Base-by-base conservation (phyloP, 2,888 invertebrate genomes). In the Platynereis dumerilii region DNA sequence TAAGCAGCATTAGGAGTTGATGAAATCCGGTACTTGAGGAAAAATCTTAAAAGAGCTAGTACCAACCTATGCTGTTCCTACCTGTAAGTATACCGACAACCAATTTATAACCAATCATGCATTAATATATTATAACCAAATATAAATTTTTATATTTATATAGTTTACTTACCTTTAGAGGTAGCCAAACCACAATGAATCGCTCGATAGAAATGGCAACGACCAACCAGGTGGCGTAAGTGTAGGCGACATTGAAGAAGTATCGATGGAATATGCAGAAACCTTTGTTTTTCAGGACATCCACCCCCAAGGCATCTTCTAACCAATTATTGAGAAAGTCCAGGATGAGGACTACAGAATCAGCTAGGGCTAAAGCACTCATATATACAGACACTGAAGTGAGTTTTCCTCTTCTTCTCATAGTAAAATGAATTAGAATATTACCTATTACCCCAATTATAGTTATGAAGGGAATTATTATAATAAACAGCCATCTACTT, bases 281-380 rank as follows among this genome's bases (percentile, higher is more conserved):
- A 10, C 28, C 26, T 10, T 26, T 5, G 42, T 39, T 42, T 29
- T 27, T 42, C 34, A 61, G 27, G 42, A 55, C 53, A 39, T 61
- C 42, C 17, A 62, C 24, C 15, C 56, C 17, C 12, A 57, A 24
- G 44, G 27, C 39, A 26, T 39, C 39, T 27, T 34, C 15, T 27
- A 66, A 39, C 62, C 62, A 66, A 45, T 66, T 66, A 62, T 66
- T 66, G 26, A 66, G 42, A 58, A 66, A 66, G 27, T 66, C 66
- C 3, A 66, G 44, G 3, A 62, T 28, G 34, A 66, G 62, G 1
- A 66, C 66, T 15, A 58, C 2, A 24, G 58, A 34, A 54, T 66
- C 66, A 56, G 45, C 45, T 5, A 66, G 28, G n/a, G 66, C 62
- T 27, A 66, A 54, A 17, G 54, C 58, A 1, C 58, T 34, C n/a